Conservation (phyloP, 92 coral and sea anemone species). For the Ricordea florida region DNA sequence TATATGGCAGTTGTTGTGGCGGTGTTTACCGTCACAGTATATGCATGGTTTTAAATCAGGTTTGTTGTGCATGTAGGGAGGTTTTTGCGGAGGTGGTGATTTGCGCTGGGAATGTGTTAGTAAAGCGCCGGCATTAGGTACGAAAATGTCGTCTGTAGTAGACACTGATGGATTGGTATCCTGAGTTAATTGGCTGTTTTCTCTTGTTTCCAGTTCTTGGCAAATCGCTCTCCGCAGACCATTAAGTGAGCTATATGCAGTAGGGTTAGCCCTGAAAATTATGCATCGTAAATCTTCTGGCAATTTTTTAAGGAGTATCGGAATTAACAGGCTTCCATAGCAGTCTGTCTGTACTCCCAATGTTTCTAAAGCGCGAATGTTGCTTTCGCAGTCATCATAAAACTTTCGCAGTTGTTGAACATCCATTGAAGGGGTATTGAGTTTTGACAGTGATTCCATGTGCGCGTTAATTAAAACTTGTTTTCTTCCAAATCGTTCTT, state of each 20-base stretch:
- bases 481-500: too few relatives aligned
- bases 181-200: slow-evolving; percentile 26
- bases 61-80: too few relatives aligned
- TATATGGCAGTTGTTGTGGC: too few relatives aligned
- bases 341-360: slow-evolving; percentile 55
- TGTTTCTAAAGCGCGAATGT: slow-evolving; percentile 66
- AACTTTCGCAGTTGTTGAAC: slow-evolving; percentile 42
- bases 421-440: too few relatives aligned
- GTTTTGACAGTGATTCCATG: too few relatives aligned
- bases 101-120: too few relatives aligned
- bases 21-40: too few relatives aligned
- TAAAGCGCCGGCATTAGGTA: too few relatives aligned
- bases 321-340: slow-evolving; percentile 55
- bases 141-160: too few relatives aligned
- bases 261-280: slow-evolving; percentile 28
- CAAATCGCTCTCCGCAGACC: slow-evolving; percentile 22
- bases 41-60: too few relatives aligned
- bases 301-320: slow-evolving; percentile 46
- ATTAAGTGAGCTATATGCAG: slow-evolving; percentile 34
- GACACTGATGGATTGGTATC: slow-evolving; percentile 20
- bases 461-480: too few relatives aligned
- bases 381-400: slow-evolving; percentile 61
- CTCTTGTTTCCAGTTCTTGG: slow-evolving; percentile 50
- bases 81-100: too few relatives aligned
- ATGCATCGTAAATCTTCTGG: not conserved